Evolutionary conservation across 92 coral and sea anemone genomes (phyloP).

Genomic region (Porites evermanni): DNA sequence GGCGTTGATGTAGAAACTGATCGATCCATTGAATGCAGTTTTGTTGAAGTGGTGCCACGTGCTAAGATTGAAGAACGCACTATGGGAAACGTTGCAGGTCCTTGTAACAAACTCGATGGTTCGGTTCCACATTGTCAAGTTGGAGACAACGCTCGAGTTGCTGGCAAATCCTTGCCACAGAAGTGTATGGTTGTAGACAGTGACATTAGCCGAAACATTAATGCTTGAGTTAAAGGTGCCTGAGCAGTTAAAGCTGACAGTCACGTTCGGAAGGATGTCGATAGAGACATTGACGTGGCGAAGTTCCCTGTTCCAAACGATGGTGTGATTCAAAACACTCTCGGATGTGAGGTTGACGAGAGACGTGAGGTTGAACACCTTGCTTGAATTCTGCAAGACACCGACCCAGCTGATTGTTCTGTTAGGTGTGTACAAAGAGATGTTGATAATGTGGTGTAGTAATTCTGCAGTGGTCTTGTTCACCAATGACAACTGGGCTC

Average conservation of each 20-base stretch:
- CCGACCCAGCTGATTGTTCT: conserved; percentile 65
- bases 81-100: conserved; percentile 57
- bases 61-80: conserved; percentile 65
- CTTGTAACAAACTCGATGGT: conserved; percentile 67
- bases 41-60: conserved; percentile 74
- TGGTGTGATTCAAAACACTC: conserved; percentile 53
- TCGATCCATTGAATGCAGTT: conserved; percentile 68
- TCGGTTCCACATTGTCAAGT: conserved; percentile 71
- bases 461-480: conserved; percentile 41
- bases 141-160: conserved; percentile 57
- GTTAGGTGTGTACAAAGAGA: conserved; percentile 52
- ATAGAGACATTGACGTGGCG: conserved; percentile 58
- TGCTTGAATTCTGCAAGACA: conserved; percentile 51
- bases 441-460: conserved; percentile 47
- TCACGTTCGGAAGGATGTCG: conserved; percentile 55
- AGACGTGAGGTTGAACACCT: conserved; percentile 60
- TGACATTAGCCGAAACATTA: conserved; percentile 51
- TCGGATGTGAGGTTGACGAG: conserved; percentile 34
- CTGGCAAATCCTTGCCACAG: conserved; percentile 68
- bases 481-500: conserved; percentile 46
- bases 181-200: conserved; percentile 53
- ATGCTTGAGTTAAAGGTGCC: conserved; percentile 66
- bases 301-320: conserved; percentile 49
- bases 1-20: conserved; percentile 65
- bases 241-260: conserved; percentile 63